These are phyloP conservation scores for Triplophysa dalaica DNA, from an alignment of 2,113 vertebrate species.

Conservation along the genomic window DNA sequence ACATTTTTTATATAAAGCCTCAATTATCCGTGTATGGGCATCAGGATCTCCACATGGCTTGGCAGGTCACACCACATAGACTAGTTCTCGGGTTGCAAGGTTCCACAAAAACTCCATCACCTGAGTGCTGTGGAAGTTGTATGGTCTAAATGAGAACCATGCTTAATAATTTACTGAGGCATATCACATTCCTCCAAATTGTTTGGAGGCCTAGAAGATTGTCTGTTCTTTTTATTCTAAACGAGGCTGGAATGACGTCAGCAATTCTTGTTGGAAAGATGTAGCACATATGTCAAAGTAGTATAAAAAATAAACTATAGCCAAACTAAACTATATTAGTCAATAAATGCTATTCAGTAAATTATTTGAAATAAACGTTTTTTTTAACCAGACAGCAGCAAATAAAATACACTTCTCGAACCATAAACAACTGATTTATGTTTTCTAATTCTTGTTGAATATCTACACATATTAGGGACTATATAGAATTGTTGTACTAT, in stretches of 20 bases:
- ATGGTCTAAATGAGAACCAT: constrained; percentile 43
- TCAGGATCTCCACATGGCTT: constrained; percentile 46
- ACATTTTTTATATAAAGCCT: constrained; percentile 41
- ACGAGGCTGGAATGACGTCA: constrained; percentile 17
- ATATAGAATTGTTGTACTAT: background rate
- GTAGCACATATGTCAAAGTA: background rate
- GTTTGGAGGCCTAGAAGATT: constrained; percentile 42
- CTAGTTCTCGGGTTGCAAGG: constrained; percentile 39
- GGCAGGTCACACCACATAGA: constrained; percentile 35
- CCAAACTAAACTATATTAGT: background rate
- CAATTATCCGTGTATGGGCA: constrained; percentile 38
- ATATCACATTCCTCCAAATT: constrained; percentile 62
- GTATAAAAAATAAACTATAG: background rate
- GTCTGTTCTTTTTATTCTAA: constrained; percentile 38
- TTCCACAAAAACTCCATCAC: constrained; percentile 49
- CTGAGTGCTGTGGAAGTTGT: constrained; percentile 29
- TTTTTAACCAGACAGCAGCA: too few species aligned
- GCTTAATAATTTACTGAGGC: constrained; percentile 67
- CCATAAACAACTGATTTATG: too few species aligned
- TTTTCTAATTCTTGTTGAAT: background rate
- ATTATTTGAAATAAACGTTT: background rate
- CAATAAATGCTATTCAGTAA: background rate
- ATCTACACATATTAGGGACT: background rate
- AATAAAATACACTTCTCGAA: too few species aligned
- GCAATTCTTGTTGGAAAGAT: background rate